A percentile compares a stretch with the other conserved stretches of the same genome.
phyloP scores from a whole-genome alignment of 2,888 invertebrate genomes.

The Oegoconia quadripuncta region DNA sequence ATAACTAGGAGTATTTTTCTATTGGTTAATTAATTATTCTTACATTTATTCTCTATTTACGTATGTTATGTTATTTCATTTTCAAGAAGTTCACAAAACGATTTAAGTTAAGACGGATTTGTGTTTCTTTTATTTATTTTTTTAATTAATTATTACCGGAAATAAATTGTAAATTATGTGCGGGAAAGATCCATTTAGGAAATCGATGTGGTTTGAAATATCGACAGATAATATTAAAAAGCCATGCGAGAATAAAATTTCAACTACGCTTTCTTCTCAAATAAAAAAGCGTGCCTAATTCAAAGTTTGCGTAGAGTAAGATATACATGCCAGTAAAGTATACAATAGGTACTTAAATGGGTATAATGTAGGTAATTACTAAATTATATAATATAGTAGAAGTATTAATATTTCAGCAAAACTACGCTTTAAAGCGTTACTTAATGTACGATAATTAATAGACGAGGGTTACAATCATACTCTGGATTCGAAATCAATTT shows the following conservation, averaged over 20 bases:
- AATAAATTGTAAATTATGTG: constrained; percentile 14
- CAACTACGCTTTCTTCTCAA: constrained; percentile 38
- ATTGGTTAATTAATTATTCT: constrained; percentile 63
- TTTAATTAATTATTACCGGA: constrained; percentile 22
- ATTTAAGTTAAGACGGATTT: constrained; percentile 67
- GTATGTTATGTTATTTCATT: constrained; percentile 63
- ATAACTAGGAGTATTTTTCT: constrained; percentile 66
- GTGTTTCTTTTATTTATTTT: constrained; percentile 43
- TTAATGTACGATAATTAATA: constrained; percentile 69
- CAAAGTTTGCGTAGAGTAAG: constrained; percentile 58
- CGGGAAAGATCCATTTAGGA: constrained; percentile 22
- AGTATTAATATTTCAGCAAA: constrained; percentile 63
- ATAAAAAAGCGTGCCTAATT: constrained; percentile 62
- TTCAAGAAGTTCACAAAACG: constrained; percentile 65
- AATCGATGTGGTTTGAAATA: constrained; percentile 26
- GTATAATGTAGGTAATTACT: constrained; percentile 71
- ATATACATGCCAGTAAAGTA: constrained; percentile 69
- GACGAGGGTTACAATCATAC: constrained; percentile 58
- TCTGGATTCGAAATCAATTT: constrained; percentile 61
- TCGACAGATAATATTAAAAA: constrained; percentile 50
- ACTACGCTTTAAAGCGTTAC: constrained; percentile 74
- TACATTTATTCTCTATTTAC: constrained; percentile 72
- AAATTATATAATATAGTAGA: constrained; percentile 73
- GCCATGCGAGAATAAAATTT: constrained; percentile 62
- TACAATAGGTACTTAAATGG: constrained; percentile 66